Base-by-base conservation (phyloP, 2,797 vertebrate species). In the Halcyon badia region DNA sequence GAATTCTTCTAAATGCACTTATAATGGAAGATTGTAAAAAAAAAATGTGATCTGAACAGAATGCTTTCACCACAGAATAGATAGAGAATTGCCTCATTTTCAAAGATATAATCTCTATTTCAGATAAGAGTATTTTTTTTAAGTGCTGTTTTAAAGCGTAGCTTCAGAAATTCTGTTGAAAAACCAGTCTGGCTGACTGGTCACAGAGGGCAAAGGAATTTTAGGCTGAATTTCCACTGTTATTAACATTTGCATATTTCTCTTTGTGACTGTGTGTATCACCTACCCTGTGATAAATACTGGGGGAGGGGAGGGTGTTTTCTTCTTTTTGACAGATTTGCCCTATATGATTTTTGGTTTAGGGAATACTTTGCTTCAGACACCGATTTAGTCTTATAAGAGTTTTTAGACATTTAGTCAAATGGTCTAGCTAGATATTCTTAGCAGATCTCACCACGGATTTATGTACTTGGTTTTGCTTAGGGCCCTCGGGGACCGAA, bases 401-500 rank as follows among this genome's bases (percentile, higher is more conserved):
- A 44, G 18, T 83, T 61, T 37, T 83, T 87, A 44, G 41, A 35
- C 18, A 52, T 22, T 73, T 58, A 65, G 20, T 77, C 44, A 80
- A 60, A 72, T 41, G 22, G 7, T 19, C 24, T 31, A 46, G 14
- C 9, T 72, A 12, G 11, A 7, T 60, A 56, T 57, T 64, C 10
- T 41, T 31, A 51, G 52, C 30, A 81, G 44, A 44, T 37, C 41
- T 72, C 46, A 44, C 44, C 28, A 9, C 26, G 30, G 21, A 54
- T 85, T 90, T 66, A 51, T 82, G 54, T 37, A 14, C 18, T 65
- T 73, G 39, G 62, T 92, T 90, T 87, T 64, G 82, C 95, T 70
- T 89, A 99, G 99, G 99, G 98, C 14, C 98, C 98, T 6, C 98
- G 33, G 77, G 99, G 99, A 97, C 99, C 97, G 7, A 99, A 99